phyloP scores from a whole-genome alignment of 2,888 invertebrate genomes.

The Pseudanteris insignis region DNA sequence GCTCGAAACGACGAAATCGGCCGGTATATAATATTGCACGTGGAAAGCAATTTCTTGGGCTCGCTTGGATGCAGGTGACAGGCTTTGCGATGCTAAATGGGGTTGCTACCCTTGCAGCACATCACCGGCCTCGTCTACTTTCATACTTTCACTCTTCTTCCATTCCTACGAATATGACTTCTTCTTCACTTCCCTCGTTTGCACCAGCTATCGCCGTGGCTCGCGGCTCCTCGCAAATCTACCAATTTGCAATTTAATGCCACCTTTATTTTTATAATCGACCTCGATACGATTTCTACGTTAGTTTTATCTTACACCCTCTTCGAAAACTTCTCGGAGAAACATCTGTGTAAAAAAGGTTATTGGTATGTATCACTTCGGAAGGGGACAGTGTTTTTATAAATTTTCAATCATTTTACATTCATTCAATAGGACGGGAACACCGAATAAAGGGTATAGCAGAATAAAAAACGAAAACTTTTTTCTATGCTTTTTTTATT shows the following conservation, averaged over 20 bases:
- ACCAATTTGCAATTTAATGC: conserved; percentile 50
- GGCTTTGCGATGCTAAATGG: conserved; percentile 40
- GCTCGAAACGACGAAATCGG: conserved; percentile 30
- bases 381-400: too few relatives aligned
- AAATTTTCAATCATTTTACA: too few relatives aligned
- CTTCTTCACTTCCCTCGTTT: conserved; percentile 37
- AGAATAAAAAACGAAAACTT: too few relatives aligned
- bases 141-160: conserved; percentile 41
- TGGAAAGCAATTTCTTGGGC: conserved; percentile 47
- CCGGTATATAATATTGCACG: conserved; percentile 42
- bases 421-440: too few relatives aligned
- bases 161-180: conserved; percentile 31
- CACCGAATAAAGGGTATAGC: too few relatives aligned
- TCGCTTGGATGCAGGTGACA: conserved; percentile 47
- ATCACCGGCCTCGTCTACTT: too few relatives aligned
- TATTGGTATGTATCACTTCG: too few relatives aligned
- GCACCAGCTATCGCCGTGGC: conserved; percentile 20
- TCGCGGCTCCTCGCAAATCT: conserved; percentile 38
- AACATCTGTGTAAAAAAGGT: conserved; percentile 21
- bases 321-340: conserved; percentile 38
- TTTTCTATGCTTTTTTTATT: too few relatives aligned
- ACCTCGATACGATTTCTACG: conserved; percentile 51
- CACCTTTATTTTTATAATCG: conserved; percentile 50
- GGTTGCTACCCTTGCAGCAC: conserved; percentile 37
- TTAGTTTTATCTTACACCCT: conserved; percentile 46